phyloP scores from a whole-genome alignment of 2,113 vertebrate species.

The Neoarius graeffei region DNA sequence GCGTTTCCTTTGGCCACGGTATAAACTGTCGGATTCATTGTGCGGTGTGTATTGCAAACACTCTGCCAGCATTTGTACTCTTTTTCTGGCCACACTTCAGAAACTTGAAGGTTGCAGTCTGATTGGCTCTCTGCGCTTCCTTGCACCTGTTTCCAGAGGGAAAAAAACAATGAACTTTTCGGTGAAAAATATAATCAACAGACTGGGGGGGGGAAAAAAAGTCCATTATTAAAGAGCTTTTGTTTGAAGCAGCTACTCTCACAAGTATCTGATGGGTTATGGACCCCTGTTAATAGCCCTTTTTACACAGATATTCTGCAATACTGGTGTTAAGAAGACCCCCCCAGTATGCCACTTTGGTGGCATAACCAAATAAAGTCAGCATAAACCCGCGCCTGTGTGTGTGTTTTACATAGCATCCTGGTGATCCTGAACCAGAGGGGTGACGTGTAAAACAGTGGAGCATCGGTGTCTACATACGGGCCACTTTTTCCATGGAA shows the following conservation, averaged over 20 bases:
- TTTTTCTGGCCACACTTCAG: background rate
- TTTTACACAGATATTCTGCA: too few species aligned
- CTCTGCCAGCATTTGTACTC: background rate
- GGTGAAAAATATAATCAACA: background rate
- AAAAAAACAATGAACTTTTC: conserved; percentile 1
- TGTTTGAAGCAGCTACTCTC: background rate
- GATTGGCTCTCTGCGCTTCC: conserved; percentile 9
- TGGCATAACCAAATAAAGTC: too few species aligned
- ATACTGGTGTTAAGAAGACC: too few species aligned
- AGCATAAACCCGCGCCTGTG: too few species aligned
- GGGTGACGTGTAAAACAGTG: too few species aligned
- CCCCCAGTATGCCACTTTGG: too few species aligned
- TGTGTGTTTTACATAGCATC: too few species aligned
- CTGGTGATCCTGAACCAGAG: too few species aligned
- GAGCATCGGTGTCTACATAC: too few species aligned
- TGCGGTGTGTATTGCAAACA: background rate
- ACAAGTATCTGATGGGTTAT: background rate
- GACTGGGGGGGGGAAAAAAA: background rate
- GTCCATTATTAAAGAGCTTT: background rate
- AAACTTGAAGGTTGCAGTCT: background rate
- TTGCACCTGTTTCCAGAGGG: conserved; percentile 9
- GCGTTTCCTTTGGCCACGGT: background rate
- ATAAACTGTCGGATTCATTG: background rate
- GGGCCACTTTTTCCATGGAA: too few species aligned
- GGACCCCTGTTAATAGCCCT: background rate